Evolutionary conservation across 2,797 vertebrate species (phyloP).

Genomic region (Enteromius argenteus): DNA sequence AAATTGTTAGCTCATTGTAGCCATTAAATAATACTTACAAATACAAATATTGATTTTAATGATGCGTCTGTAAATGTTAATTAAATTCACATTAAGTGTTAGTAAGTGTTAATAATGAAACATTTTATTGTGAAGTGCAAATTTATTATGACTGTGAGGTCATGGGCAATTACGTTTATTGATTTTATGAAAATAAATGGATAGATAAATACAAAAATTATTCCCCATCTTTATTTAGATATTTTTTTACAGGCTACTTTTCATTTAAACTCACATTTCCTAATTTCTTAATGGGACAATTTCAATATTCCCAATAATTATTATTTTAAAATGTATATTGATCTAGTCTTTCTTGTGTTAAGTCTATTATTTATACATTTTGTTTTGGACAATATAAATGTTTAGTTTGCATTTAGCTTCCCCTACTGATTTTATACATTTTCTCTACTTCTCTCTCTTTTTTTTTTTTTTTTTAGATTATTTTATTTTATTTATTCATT

Average conservation of each 20-base stretch:
- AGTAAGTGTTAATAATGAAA: not conserved
- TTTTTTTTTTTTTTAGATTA: not conserved
- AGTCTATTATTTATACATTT: not conserved
- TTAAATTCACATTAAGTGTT: not conserved
- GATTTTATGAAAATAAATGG: too few species aligned
- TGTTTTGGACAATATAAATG: not conserved
- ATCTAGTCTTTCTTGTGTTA: not conserved
- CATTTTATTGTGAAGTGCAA: not conserved
- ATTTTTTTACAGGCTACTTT: not conserved
- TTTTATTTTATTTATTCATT: too few species aligned
- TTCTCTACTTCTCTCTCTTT: not conserved
- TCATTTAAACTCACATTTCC: not conserved
- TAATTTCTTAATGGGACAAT: not conserved
- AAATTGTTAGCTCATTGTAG: too few species aligned
- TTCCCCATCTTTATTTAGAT: not conserved
- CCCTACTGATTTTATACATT: not conserved
- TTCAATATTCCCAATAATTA: not conserved
- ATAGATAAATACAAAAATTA: too few species aligned
- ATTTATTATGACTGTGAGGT: not conserved
- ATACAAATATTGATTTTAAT: not conserved
- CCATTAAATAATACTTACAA: not conserved
- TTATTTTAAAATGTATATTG: not conserved
- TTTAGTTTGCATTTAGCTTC: not conserved
- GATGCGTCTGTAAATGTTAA: not conserved
- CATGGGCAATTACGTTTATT: not conserved